phyloP scores from a whole-genome alignment of 2,113 vertebrate species.

The Gallinago undulata region DNA sequence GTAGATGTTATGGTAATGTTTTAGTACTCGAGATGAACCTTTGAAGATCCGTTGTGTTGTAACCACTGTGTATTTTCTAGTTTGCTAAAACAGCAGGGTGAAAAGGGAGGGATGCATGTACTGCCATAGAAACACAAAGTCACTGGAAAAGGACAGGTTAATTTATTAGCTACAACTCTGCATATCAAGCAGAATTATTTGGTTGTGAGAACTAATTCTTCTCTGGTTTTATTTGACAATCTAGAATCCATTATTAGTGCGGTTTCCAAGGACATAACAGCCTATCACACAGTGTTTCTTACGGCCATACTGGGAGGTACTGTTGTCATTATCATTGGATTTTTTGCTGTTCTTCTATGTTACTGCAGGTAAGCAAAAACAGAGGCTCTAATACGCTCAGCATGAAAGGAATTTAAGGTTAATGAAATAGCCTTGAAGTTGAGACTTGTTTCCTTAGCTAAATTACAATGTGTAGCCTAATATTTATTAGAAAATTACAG shows the following conservation, averaged over 20 bases:
- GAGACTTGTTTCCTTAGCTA: not conserved
- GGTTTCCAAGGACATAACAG: conserved; percentile 82
- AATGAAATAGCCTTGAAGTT: not conserved
- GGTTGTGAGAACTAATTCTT: not conserved
- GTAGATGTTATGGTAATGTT: not conserved
- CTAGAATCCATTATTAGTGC: conserved; percentile 79
- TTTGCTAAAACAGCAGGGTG: not conserved
- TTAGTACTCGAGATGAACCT: not conserved
- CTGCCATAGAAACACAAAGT: not conserved
- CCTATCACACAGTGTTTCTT: conserved; percentile 89
- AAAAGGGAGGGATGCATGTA: not conserved
- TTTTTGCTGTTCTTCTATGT: conserved; percentile 88
- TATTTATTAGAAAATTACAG: not conserved
- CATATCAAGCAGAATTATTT: not conserved
- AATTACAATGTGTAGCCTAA: not conserved
- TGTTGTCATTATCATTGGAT: conserved; percentile 83
- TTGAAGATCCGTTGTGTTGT: not conserved
- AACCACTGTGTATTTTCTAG: not conserved
- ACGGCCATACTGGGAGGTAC: conserved; percentile 89
- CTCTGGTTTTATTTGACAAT: conserved; percentile 30
- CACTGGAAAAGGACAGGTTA: not conserved
- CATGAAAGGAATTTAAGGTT: not conserved
- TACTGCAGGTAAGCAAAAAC: conserved; percentile 87
- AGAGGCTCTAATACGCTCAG: not conserved
- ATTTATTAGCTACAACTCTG: not conserved